A percentile compares a stretch with the other conserved stretches of the same genome.
Conservation (phyloP, 2,797 vertebrate species). For the Glyptemys insculpta region DNA sequence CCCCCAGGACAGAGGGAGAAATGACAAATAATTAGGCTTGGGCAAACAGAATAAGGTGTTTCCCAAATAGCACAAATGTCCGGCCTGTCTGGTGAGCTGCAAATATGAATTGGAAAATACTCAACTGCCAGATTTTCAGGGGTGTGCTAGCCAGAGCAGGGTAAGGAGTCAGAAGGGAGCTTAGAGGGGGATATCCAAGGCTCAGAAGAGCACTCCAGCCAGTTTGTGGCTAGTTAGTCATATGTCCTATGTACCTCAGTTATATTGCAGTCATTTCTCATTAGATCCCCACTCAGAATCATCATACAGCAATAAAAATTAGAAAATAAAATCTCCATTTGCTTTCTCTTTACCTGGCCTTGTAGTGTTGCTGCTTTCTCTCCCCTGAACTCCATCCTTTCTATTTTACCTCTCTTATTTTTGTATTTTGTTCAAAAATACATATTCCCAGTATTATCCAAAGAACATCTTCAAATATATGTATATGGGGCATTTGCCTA, state of each 20-base stretch:
- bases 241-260: not conserved
- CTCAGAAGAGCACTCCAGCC: not conserved
- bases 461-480: not conserved
- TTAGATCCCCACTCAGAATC: not conserved
- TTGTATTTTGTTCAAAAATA: not conserved
- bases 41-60: not conserved
- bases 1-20: not conserved
- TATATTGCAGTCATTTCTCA: not conserved
- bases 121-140: not conserved
- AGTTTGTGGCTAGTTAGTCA: not conserved
- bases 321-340: not conserved
- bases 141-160: not conserved
- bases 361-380: not conserved
- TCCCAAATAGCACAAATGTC: not conserved
- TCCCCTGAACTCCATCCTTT: not conserved
- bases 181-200: not conserved
- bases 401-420: not conserved
- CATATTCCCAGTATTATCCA: not conserved
- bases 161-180: not conserved
- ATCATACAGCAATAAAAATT: not conserved
- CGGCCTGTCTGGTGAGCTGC: not conserved
- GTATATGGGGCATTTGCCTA: not conserved
- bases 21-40: not conserved
- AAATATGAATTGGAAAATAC: not conserved
- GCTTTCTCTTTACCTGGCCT: not conserved